These are phyloP conservation scores for Mizuhopecten yessoensis DNA, from an alignment of 1,140 invertebrate genomes.

Conservation along the genomic window DNA sequence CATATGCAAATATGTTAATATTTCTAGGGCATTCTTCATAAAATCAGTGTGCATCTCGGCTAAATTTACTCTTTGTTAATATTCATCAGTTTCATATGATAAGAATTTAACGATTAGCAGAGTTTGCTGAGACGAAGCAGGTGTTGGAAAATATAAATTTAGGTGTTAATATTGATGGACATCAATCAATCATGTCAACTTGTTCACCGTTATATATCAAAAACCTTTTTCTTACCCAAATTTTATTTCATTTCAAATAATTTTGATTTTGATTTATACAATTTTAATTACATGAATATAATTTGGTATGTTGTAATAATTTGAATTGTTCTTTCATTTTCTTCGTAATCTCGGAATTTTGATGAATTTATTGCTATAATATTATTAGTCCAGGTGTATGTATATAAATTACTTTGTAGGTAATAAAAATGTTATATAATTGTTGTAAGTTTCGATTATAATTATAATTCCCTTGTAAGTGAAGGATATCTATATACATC, in stretches of 20 bases:
- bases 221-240: too few relatives aligned
- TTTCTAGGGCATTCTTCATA: not conserved
- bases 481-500: not conserved
- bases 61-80: not conserved
- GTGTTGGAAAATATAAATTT: too few relatives aligned
- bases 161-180: too few relatives aligned
- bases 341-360: not conserved
- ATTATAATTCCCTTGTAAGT: not conserved
- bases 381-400: not conserved
- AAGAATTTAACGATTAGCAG: too few relatives aligned
- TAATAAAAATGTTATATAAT: not conserved
- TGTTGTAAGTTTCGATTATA: not conserved
- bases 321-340: not conserved
- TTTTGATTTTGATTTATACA: too few relatives aligned
- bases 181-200: too few relatives aligned
- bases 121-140: too few relatives aligned
- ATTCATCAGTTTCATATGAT: too few relatives aligned
- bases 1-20: slow-evolving; percentile 1
- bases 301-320: not conserved
- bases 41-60: not conserved
- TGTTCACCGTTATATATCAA: too few relatives aligned
- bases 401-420: not conserved
- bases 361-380: not conserved
- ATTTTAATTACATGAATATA: not conserved
- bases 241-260: too few relatives aligned